phyloP scores from a whole-genome alignment of 2,888 invertebrate species.

The Brenthis hecate region DNA sequence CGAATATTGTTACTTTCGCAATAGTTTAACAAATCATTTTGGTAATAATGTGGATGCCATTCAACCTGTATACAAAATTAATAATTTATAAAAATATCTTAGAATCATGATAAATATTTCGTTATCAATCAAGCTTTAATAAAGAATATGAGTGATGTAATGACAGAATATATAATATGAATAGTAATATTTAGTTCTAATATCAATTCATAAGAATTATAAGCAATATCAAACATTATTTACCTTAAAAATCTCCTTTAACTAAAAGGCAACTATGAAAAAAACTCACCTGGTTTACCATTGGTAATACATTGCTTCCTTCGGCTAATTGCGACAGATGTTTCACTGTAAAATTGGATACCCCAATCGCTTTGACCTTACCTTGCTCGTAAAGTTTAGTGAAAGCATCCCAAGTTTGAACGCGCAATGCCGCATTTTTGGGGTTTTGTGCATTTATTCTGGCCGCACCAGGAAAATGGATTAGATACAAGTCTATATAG shows the following conservation, averaged over 20 bases:
- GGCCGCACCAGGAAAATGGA: conserved; percentile 91
- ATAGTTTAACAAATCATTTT: conserved; percentile 83
- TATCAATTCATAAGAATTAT: too few species aligned
- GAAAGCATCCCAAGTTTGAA: conserved; percentile 86
- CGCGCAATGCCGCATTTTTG: conserved; percentile 80
- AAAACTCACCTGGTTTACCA: conserved; percentile 87
- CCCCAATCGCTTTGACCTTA: conserved; percentile 86
- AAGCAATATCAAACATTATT: too few species aligned
- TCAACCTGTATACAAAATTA: conserved; percentile 79
- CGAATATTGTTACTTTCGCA: conserved; percentile 86
- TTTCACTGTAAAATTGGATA: conserved; percentile 88
- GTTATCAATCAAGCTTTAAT: not conserved
- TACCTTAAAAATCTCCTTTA: too few species aligned
- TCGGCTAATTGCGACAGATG: conserved; percentile 85
- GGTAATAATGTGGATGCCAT: conserved; percentile 89
- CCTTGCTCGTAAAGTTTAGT: conserved; percentile 85
- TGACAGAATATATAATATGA: too few species aligned
- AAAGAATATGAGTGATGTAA: too few species aligned
- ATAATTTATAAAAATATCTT: not conserved
- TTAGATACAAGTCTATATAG: conserved; percentile 90
- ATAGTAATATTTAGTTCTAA: too few species aligned
- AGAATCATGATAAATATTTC: not conserved
- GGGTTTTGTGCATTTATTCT: conserved; percentile 50
- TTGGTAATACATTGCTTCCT: conserved; percentile 82
- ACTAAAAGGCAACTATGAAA: too few species aligned